Evolutionary conservation across 64 coral and sea anemone species (phyloP).

Genomic region (Catalaphyllia jardinei): DNA sequence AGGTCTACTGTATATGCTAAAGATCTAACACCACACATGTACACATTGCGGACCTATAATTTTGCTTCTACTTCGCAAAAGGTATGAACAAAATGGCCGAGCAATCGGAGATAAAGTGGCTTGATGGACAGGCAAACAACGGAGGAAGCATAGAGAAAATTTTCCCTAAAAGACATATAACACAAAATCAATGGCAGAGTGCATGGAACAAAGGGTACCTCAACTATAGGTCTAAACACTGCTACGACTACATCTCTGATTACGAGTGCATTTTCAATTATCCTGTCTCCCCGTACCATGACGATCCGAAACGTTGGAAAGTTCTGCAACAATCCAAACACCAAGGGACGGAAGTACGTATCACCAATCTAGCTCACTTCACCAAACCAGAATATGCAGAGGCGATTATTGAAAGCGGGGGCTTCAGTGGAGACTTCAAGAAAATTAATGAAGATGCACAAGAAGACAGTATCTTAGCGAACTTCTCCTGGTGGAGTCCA

Average conservation of each 20-base stretch:
- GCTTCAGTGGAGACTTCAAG: neutral
- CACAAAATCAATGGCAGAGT: neutral
- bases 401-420: neutral
- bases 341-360: neutral
- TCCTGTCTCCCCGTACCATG: neutral
- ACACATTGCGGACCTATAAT: too few relatives aligned
- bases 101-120: neutral
- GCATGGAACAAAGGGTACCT: neutral
- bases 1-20: too few relatives aligned
- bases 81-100: too few relatives aligned
- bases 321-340: neutral
- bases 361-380: neutral
- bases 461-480: neutral
- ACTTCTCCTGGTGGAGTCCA: conserved; percentile 26
- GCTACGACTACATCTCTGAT: neutral
- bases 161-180: conserved; percentile 9
- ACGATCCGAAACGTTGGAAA: neutral
- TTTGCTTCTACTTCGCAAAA: too few relatives aligned
- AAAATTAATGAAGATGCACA: neutral
- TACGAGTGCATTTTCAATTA: conserved; percentile 14
- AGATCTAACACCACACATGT: too few relatives aligned
- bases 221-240: too few relatives aligned
- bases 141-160: neutral
- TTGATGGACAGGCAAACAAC: neutral
- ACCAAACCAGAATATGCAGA: neutral